Base-by-base conservation (phyloP, 2,888 invertebrate genomes). In the Agonum fuliginosum region DNA sequence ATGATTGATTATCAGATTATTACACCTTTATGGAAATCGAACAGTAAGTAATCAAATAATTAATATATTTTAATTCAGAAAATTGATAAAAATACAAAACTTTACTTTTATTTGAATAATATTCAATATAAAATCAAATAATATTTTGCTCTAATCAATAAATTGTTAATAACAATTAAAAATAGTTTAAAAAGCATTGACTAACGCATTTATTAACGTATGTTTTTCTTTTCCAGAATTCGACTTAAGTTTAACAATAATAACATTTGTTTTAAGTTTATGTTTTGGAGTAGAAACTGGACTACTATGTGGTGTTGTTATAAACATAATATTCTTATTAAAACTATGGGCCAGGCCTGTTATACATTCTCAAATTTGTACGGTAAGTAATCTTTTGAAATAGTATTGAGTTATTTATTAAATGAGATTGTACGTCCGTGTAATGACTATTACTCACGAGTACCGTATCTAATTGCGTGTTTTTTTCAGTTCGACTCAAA, bases 261-360 rank as follows among this genome's bases (percentile, higher is more conserved):
- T 91, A 10, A 96, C 96, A 65, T 93, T 95, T 80, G 78, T 91
- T 0, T 88, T 91, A 46, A 93, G 94, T 79, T 86, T 96, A 71
- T 83, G 90, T 71, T 87, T 91, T 78, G 93, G 94, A 20, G 94
- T 96, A 54, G 95, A 96, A 89, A 89, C 92, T 83, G 96, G 96
- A 65, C 91, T 97, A 80, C 87, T 94, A 24, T 88, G 91, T 58
- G 96, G 96, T 77, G 91, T 93, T 79, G 83, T 90, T 12, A 86
- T 91, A 30, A 93, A 92, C 84, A 88, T 94, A 77, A 84, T 90
- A 2, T 89, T 89, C 83, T 87, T 95, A 72, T 86, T 96, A 75
- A 90, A 91, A 80, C 86, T 90, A 17, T 89, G 94, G 87, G 91
- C 94, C 30, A 89, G 93, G 81, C 94, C 95, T 17, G 86, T 83